Base-by-base conservation (phyloP, 2,113 vertebrate species). In the Halichoeres trimaculatus region DNA sequence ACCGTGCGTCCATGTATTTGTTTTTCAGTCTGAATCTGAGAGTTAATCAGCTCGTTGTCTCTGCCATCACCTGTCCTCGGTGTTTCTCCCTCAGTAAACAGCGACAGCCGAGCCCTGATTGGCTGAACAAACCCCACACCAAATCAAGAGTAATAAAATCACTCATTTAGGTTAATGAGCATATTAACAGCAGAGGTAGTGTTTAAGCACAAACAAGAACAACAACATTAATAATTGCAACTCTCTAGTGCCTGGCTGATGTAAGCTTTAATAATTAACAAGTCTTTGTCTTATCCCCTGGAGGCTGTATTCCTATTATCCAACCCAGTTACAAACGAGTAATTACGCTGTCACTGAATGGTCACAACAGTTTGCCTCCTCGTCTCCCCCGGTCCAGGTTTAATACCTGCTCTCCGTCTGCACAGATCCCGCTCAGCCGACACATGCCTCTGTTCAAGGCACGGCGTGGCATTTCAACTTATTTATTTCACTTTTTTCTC, bases 231-330 rank as follows among this genome's bases (percentile, higher is more conserved):
- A 94, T 94, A 94, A 93, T 93, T 93, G 93, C 92, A 91, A 91
- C 89, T 93, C 93, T 93, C 93, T 84, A 85, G 93, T 91, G 90
- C 92, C 91, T 85, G 90, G 91, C 93, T 94, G 93, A 94, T 94
- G 93, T 92, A 93, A 95, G 93, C 92, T 93, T 94, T 94, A 95
- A 95, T 94, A 94, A 94, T 94, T 93, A 94, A 94, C 93, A 93
- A 92, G 93, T 93, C 94, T 91, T 91, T 93, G 92, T 93, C 91
- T 94, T 88, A 89, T 90, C 85, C 93, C 94, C 92, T 68, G 43
- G 92, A 93, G 94, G 92, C 88, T 86, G 65, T 84, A 74, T 83
- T 93, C 90, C 90, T 93, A 92, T 94, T 94, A 94, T 93, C 90
- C 89, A 91, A 92, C 91, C 88, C 90, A 93, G 93, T 94, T 94